Evolutionary conservation across 2,888 invertebrate genomes (phyloP), one percentile per base, ranked within the genome.

Genomic region (Macrosiphum euphorbiae): DNA sequence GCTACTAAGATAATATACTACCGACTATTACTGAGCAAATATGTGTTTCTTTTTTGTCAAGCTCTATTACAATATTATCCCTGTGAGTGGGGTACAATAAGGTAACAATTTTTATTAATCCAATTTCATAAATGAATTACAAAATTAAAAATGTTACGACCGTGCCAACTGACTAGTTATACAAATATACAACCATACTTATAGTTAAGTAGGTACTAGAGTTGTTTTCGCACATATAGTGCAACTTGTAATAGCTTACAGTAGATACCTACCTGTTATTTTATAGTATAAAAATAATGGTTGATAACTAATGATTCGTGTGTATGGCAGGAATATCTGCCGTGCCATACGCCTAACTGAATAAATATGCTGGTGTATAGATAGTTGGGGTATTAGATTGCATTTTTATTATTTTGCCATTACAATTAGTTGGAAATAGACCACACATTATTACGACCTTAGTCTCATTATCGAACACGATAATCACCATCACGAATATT

Each of bases 401-500:
- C 16, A 90, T 90, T 84, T 90, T 28, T 52, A 90, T 84, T 41
- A 84, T 90, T 78, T 90, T 84, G 13, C 11, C 50, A 3, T 11
- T 67, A 78, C 67, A 89, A 90, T 61, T 50, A 78, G n/a, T 67
- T 78, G 5, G 24, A 90, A n/a, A 84, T 26, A 26, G 41, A 28
- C n/a, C 67, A 24, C 20, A 11, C 35, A 50, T 78, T 35, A 35
- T 35, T 35, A 35, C 35, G 35, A 84, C 90, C 90, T 90, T 90
- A 78, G 41, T 50, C 78, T 78, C 35, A 55, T 84, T 90, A 90
- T 90, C 90, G 41, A 84, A 52, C 78, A 84, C 90, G 52, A 90
- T 35, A 35, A 90, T 90, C 90, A 84, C 41, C 35, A 67, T 90
- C 90, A 90, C 50, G 90, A 84, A 52, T 84, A 52, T 90, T 90